A percentile compares a stretch with the other conserved stretches of the same genome.
phyloP scores from a whole-genome alignment of 1,140 invertebrate species.

The Anastrepha obliqua region DNA sequence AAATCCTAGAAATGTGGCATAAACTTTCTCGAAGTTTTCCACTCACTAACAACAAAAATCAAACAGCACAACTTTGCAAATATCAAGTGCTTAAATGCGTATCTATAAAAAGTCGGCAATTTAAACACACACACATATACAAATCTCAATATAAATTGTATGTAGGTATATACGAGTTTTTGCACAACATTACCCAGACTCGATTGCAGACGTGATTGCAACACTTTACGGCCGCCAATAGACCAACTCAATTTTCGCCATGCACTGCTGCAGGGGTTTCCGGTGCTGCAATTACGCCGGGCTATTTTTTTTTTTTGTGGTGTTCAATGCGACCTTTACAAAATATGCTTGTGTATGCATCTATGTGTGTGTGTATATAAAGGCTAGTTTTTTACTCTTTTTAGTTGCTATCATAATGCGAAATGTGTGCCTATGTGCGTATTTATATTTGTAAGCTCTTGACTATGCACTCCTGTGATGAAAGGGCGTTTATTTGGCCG shows the following conservation, averaged over 20 bases:
- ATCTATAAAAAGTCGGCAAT: too few species aligned
- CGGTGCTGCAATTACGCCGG: slow-evolving; percentile 51
- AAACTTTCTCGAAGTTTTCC: too few species aligned
- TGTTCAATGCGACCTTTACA: slow-evolving; percentile 8
- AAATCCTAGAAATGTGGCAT: too few species aligned
- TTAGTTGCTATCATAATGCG: background rate
- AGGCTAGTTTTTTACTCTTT: background rate
- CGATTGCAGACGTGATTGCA: slow-evolving; percentile 51
- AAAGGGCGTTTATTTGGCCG: slow-evolving; percentile 65
- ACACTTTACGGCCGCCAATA: slow-evolving; percentile 49
- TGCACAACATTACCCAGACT: slow-evolving; percentile 2
- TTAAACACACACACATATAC: background rate
- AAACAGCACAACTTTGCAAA: too few species aligned
- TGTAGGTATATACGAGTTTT: background rate
- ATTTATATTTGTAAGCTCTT: background rate
- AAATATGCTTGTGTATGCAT: background rate
- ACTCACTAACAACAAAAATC: too few species aligned
- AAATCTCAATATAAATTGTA: background rate
- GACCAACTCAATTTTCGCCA: slow-evolving; percentile 49
- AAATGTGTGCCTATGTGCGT: background rate
- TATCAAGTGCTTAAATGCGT: too few species aligned
- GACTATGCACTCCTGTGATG: slow-evolving; percentile 44
- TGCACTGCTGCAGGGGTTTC: slow-evolving; percentile 52
- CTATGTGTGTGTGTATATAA: background rate
- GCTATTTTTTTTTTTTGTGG: background rate